Conservation (phyloP, 2,113 vertebrate species). For the Nothobranchius kuhntae region DNA sequence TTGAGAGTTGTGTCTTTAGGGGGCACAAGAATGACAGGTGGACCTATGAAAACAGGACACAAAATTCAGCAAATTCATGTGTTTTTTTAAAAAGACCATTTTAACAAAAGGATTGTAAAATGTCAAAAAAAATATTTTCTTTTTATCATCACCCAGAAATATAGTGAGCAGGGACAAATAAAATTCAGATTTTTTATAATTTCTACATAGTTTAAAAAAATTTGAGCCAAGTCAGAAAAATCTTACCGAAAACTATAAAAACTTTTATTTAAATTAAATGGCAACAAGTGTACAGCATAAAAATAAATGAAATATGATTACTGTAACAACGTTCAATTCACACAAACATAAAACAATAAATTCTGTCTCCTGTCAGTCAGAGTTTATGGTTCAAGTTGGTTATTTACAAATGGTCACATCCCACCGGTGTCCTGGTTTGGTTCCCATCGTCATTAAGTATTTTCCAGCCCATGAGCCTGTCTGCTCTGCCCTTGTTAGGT, state of each 20-base stretch:
- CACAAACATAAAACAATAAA: background rate
- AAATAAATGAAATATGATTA: background rate
- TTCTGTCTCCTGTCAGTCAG: conserved; percentile 4
- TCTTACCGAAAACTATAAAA: background rate
- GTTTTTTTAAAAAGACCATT: too few relatives aligned
- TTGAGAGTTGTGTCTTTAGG: conserved; percentile 86
- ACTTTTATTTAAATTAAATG: too few relatives aligned
- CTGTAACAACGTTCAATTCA: background rate
- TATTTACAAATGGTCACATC: conserved; percentile 1
- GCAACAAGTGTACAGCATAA: background rate
- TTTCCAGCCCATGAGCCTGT: conserved; percentile 2
- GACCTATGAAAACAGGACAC: conserved; percentile 70
- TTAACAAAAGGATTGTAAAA: too few relatives aligned
- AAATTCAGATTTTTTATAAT: too few relatives aligned
- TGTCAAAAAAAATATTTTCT: too few relatives aligned
- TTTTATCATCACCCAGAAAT: too few relatives aligned
- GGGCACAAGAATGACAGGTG: conserved; percentile 86
- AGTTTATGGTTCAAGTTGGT: background rate
- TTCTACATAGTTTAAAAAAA: too few relatives aligned
- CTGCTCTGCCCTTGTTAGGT: conserved; percentile 1
- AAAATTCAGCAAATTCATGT: background rate
- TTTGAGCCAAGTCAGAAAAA: too few relatives aligned
- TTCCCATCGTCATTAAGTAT: conserved; percentile 1
- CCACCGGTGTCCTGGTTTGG: conserved; percentile 1
- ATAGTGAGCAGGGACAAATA: too few relatives aligned